phyloP scores from a whole-genome alignment of 2,797 vertebrate species.

The Cyclopterus lumpus region DNA sequence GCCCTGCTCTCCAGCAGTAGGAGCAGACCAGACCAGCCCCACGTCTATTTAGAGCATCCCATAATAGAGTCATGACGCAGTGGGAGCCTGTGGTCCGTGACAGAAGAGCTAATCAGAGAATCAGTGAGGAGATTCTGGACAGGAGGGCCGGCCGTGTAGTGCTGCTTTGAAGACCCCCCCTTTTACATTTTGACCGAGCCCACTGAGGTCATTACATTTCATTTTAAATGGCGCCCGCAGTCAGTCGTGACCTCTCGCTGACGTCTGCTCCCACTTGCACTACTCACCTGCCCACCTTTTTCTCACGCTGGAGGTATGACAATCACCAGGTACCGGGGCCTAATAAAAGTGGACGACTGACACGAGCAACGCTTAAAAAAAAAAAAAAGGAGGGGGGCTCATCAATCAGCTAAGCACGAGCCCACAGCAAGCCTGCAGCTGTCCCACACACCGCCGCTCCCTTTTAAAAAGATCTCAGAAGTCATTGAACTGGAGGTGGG shows the following conservation, averaged over 20 bases:
- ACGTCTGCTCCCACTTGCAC: conserved; percentile 67
- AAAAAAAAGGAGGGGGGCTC: conserved; percentile 50
- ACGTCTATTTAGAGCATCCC: conserved; percentile 76
- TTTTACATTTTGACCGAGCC: conserved; percentile 55
- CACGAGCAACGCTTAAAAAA: conserved; percentile 76
- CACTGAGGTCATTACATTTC: conserved; percentile 56
- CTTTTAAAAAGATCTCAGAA: conserved; percentile 64
- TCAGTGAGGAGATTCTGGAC: conserved; percentile 62
- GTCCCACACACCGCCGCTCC: conserved; percentile 52
- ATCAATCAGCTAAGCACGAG: conserved; percentile 80
- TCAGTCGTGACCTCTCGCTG: conserved; percentile 67
- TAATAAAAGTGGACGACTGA: conserved; percentile 77
- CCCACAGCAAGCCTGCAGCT: conserved; percentile 70
- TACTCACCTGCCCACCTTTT: conserved; percentile 72
- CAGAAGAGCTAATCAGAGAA: conserved; percentile 75
- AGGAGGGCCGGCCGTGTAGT: conserved; percentile 40
- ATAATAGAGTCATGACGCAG: conserved; percentile 75
- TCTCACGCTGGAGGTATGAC: conserved; percentile 78
- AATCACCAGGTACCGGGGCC: conserved; percentile 78
- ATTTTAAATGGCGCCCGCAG: conserved; percentile 23
- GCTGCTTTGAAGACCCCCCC: conserved; percentile 45
- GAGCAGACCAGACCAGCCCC: conserved; percentile 67
- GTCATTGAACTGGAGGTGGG: conserved; percentile 58
- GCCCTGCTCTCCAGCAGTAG: conserved; percentile 68
- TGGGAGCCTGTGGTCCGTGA: conserved; percentile 64